Percentiles rank a stretch among this genome's conserved stretches.
phyloP scores from a whole-genome alignment of 53 echinoderm and acorn worm species.

The Temnopleurus reevesii region DNA sequence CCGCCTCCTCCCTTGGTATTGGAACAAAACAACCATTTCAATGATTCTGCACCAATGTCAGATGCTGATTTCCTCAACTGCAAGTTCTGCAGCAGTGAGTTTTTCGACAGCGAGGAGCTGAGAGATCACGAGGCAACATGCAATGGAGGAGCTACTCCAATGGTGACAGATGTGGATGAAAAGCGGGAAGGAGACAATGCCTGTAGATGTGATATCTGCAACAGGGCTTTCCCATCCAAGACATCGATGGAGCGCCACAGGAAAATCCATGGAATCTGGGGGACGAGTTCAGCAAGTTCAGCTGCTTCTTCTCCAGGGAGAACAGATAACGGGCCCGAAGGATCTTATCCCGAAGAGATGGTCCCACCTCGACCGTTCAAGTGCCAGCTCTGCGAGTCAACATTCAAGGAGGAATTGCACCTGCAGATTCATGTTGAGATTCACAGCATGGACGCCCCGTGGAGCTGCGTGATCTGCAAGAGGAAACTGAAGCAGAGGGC shows the following conservation, averaged over 20 bases:
- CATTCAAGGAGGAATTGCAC: slow-evolving; percentile 44
- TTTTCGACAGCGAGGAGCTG: neutral
- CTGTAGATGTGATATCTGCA: neutral
- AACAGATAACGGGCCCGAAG: neutral
- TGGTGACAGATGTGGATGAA: neutral
- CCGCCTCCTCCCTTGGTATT: slow-evolving; percentile 19
- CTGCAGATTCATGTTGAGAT: slow-evolving; percentile 53
- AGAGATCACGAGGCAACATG: neutral
- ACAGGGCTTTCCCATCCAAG: neutral
- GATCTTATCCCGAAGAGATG: neutral
- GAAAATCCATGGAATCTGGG: slow-evolving; percentile 29
- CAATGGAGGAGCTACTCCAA: neutral
- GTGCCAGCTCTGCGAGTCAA: slow-evolving; percentile 54
- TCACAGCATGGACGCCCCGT: slow-evolving; percentile 56
- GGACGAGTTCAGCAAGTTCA: neutral
- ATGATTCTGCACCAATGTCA: neutral
- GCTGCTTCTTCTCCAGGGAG: neutral
- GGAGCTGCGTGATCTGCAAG: slow-evolving; percentile 26
- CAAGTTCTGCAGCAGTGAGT: neutral
- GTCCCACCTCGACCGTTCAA: slow-evolving; percentile 29
- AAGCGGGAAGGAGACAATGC: neutral
- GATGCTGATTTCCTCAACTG: neutral
- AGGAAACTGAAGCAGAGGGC: slow-evolving; percentile 42
- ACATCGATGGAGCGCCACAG: neutral
- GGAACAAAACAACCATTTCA: neutral